Conservation (phyloP, 1,140 invertebrate species). For the Trichogramma pretiosum region DNA sequence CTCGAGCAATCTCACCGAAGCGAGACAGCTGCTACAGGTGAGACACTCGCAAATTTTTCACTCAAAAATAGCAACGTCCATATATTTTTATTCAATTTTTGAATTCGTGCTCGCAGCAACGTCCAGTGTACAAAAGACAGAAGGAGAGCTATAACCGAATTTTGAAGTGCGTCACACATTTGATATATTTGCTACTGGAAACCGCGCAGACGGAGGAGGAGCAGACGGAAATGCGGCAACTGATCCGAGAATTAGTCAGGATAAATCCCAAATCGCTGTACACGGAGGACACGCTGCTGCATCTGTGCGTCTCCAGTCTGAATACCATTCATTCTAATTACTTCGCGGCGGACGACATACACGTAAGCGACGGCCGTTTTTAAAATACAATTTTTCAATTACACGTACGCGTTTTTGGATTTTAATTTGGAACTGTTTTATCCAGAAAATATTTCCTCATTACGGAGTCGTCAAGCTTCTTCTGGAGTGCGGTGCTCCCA, state of each 20-base stretch:
- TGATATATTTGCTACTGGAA: slow-evolving; percentile 66
- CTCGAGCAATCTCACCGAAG: slow-evolving; percentile 51
- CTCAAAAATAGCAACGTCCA: slow-evolving; percentile 2
- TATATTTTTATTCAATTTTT: slow-evolving; percentile 1
- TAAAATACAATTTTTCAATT: slow-evolving; percentile 4
- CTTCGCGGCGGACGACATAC: slow-evolving; percentile 61
- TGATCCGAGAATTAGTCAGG: slow-evolving; percentile 48
- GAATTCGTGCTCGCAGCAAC: slow-evolving; percentile 41
- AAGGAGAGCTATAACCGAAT: slow-evolving; percentile 75
- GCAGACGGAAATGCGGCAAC: slow-evolving; percentile 36
- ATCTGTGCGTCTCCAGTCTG: slow-evolving; percentile 67
- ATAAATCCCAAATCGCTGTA: slow-evolving; percentile 61
- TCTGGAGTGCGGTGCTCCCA: slow-evolving; percentile 64
- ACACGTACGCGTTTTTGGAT: no score
- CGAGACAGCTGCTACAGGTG: slow-evolving; percentile 52
- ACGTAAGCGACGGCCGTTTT: slow-evolving; percentile 41
- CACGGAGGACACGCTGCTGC: slow-evolving; percentile 68
- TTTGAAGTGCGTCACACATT: slow-evolving; percentile 69
- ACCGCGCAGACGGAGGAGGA: slow-evolving; percentile 50
- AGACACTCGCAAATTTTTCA: slow-evolving; percentile 1
- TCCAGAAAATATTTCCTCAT: slow-evolving; percentile 64
- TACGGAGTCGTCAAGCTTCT: slow-evolving; percentile 59
- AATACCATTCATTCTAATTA: slow-evolving; percentile 73
- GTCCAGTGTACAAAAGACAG: slow-evolving; percentile 67
- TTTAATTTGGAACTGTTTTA: slow-evolving; percentile 20